Evolutionary conservation across 2,888 invertebrate species (phyloP), one percentile per base, ranked within the genome.

Genomic region (Fragum fragum): DNA sequence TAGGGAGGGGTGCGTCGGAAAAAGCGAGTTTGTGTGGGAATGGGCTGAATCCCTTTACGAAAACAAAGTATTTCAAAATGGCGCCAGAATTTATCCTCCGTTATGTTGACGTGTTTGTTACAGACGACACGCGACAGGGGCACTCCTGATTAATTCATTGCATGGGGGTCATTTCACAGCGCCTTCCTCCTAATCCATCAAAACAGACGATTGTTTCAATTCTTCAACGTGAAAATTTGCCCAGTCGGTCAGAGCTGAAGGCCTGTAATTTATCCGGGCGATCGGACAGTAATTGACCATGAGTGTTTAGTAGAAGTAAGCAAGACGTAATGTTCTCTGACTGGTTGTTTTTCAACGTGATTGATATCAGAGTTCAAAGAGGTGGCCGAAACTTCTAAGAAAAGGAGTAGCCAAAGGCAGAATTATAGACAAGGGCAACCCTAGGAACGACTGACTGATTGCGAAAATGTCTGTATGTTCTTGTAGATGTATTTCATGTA

Each of bases 161-260:
- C 66, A 66, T 66, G 23, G 42, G 66, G 66, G 66, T 66, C 66
- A 66, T 66, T 66, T 42, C 66, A 66, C 66, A 66, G 66, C 66
- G 42, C 66, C 66, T 36, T 66, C 23, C 36, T 42, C 66, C 39
- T 42, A 39, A 66, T 66, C 66, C 39, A 66, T 66, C 66, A 66
- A 66, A 42, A 42, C 21, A 39, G 42, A 42, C 66, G 21, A 66
- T 39, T 66, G 42, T 66, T 66, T 66, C 66, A 14, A 66, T 66
- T 66, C 66, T 66, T 66, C 66, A 2, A 42, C 14, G 66, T 42
- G 66, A 23, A 42, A 66, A 66, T 66, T 66, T 42, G 66, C 66
- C 66, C 36, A 7, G 47, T 66, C 66, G 66, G 66, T 42, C 66
- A 66, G 66, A 23, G 66, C 21, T 42, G 42, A 36, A 42, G 26